A percentile compares a stretch with the other conserved stretches of the same genome.
Evolutionary conservation across 2,113 vertebrate species (phyloP).

Genomic region (Daboia siamensis): DNA sequence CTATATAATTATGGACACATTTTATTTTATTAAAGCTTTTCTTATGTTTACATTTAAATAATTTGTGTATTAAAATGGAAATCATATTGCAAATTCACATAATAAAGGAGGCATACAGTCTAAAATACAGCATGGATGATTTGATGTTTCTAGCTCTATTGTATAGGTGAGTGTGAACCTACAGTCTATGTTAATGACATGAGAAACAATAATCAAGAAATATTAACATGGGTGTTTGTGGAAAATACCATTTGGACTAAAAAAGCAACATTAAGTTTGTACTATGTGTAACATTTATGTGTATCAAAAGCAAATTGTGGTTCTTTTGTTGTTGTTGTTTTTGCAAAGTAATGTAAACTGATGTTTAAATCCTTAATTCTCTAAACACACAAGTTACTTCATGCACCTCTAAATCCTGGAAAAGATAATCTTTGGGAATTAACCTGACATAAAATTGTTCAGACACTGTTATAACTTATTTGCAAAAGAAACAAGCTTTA

Average conservation of each 20-base stretch:
- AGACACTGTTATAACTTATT: not conserved
- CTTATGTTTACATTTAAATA: not conserved
- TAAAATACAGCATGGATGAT: not conserved
- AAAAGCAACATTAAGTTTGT: not conserved
- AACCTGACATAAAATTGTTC: not conserved
- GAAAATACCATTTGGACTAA: not conserved
- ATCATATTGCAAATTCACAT: not conserved
- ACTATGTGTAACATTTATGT: not conserved
- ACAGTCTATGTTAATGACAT: not conserved
- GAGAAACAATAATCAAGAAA: not conserved
- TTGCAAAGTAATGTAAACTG: not conserved
- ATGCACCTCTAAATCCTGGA: not conserved
- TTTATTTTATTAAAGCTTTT: not conserved
- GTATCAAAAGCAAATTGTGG: not conserved
- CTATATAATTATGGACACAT: not conserved
- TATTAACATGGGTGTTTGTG: not conserved
- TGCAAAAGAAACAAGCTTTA: not conserved
- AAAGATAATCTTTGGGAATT: not conserved
- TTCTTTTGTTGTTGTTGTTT: conserved; percentile 7
- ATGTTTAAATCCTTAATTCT: not conserved
- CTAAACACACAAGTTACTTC: not conserved
- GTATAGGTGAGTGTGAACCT: not conserved
- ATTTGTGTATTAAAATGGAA: not conserved
- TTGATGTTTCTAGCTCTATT: not conserved
- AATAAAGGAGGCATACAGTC: not conserved